Evolutionary conservation across 2,888 invertebrate genomes (phyloP).

Genomic region (Campaea margaritaria): DNA sequence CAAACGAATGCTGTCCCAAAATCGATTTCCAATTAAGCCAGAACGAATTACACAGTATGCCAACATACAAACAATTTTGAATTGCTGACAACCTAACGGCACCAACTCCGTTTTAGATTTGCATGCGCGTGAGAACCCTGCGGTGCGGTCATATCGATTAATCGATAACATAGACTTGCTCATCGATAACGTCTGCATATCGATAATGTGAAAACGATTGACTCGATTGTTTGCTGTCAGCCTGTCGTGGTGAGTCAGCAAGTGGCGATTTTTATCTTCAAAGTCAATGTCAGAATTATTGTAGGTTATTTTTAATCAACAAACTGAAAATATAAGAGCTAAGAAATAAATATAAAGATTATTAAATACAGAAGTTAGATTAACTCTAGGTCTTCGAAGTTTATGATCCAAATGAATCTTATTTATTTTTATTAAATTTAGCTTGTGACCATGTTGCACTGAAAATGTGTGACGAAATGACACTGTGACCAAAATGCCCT

Average conservation of each 20-base stretch:
- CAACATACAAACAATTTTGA: slow-evolving; percentile 36
- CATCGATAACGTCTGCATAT: slow-evolving; percentile 19
- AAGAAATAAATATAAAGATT: too few relatives aligned
- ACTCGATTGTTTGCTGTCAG: slow-evolving; percentile 27
- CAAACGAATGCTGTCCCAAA: slow-evolving; percentile 12
- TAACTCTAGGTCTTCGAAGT: too few relatives aligned
- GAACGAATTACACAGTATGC: slow-evolving; percentile 20
- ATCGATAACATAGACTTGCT: slow-evolving; percentile 18
- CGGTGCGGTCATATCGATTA: slow-evolving; percentile 17
- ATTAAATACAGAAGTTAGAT: too few relatives aligned
- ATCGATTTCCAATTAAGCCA: slow-evolving; percentile 27
- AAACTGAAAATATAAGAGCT: not conserved
- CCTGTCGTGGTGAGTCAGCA: slow-evolving; percentile 13
- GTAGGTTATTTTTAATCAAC: not conserved
- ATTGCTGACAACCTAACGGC: slow-evolving; percentile 41
- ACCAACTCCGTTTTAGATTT: slow-evolving; percentile 32
- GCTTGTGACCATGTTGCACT: too few relatives aligned
- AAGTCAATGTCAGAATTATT: slow-evolving; percentile 28
- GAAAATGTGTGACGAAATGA: too few relatives aligned
- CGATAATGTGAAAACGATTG: slow-evolving; percentile 26
- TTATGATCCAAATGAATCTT: too few relatives aligned
- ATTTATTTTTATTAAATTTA: too few relatives aligned
- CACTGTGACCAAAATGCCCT: too few relatives aligned
- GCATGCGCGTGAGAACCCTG: slow-evolving; percentile 36
- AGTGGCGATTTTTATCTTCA: slow-evolving; percentile 12